phyloP scores from a whole-genome alignment of 1,140 invertebrate species.

The Acromyrmex charruanus region DNA sequence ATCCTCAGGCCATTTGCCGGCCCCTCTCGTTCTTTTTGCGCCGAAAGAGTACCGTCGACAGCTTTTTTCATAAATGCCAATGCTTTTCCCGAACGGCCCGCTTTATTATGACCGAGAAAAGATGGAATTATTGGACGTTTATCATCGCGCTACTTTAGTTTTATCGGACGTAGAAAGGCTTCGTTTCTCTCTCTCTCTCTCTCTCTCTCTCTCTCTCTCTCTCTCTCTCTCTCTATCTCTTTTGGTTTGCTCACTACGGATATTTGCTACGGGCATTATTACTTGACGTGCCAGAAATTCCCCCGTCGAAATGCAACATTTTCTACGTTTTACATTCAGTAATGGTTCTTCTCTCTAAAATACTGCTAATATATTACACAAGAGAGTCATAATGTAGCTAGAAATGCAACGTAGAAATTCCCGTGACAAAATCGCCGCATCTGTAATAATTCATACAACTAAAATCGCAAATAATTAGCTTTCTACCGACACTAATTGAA shows the following conservation, averaged over 20 bases:
- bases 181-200: not conserved
- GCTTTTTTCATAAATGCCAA: slow-evolving; percentile 48
- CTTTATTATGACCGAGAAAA: slow-evolving; percentile 45
- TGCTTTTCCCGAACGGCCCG: not conserved
- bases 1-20: too few relatives aligned
- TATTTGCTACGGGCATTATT: not conserved
- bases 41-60: not conserved
- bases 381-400: not conserved
- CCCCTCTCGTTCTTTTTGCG: not conserved
- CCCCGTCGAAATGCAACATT: not conserved
- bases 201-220: not conserved
- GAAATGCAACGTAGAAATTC: not conserved
- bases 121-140: slow-evolving; percentile 17
- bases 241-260: not conserved
- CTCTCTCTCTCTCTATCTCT: not conserved
- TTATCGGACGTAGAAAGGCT: slow-evolving; percentile 9
- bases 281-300: not conserved
- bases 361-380: not conserved
- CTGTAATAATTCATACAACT: slow-evolving; percentile 4
- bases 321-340: not conserved
- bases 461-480: slow-evolving; percentile 3
- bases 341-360: not conserved
- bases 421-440: not conserved
- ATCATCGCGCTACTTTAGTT: slow-evolving; percentile 12
- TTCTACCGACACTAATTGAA: not conserved